These are phyloP conservation scores for Steinernema feltiae DNA, from an alignment of 1,140 invertebrate species.

Conservation along the genomic window DNA sequence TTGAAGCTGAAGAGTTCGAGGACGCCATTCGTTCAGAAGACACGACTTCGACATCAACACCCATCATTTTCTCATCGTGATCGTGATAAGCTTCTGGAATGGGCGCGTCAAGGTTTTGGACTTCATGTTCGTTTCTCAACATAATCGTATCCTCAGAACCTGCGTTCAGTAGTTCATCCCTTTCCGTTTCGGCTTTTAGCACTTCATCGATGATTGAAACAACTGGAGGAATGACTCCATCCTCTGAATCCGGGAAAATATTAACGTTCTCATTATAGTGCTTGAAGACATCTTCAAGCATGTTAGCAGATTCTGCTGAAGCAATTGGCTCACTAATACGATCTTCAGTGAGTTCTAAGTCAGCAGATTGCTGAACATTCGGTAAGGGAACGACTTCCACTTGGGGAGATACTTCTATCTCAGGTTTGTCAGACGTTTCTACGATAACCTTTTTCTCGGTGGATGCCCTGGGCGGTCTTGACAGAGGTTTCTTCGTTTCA, in stretches of 20 bases:
- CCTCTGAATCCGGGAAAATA: no score
- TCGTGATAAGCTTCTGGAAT: no score
- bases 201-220: slow-evolving; percentile 4
- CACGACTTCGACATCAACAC: neutral
- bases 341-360: no score
- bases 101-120: no score
- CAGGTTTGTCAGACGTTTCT: neutral
- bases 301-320: neutral
- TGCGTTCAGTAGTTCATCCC: neutral
- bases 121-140: no score
- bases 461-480: neutral
- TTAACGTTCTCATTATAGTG: neutral
- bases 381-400: no score
- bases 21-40: neutral
- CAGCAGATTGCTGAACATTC: no score
- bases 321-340: no score
- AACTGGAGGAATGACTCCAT: neutral
- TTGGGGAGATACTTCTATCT: no score
- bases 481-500: neutral
- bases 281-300: no score
- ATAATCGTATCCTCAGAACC: neutral
- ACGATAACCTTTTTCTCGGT: neutral
- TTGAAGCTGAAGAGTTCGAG: neutral
- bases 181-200: neutral
- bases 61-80: neutral